phyloP scores from a whole-genome alignment of 2,113 vertebrate genomes.

The Uropsilus gracilis region DNA sequence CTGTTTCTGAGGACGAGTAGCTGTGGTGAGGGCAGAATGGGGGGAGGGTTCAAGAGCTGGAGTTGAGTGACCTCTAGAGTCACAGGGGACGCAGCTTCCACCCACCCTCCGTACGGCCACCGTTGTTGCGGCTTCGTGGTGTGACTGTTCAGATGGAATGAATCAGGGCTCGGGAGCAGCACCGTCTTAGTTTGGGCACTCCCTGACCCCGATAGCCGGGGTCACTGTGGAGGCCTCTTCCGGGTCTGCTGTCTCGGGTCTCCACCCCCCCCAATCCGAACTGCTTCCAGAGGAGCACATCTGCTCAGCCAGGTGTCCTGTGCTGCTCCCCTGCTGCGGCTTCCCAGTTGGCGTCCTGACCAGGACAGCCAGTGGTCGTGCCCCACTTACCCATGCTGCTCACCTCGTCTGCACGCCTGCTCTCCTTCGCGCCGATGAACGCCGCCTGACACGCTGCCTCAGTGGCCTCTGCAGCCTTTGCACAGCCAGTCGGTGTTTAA shows the following conservation, averaged over 20 bases:
- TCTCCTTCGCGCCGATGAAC: not conserved
- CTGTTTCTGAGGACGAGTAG: not conserved
- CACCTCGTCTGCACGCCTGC: not conserved
- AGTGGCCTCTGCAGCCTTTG: not conserved
- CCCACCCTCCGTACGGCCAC: not conserved
- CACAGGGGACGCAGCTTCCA: not conserved
- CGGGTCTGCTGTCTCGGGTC: not conserved
- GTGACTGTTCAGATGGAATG: not conserved
- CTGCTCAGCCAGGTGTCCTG: too few relatives aligned
- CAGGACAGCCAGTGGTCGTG: not conserved
- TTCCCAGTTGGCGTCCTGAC: not conserved
- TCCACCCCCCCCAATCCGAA: not conserved
- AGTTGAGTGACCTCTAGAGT: not conserved
- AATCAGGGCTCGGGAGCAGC: not conserved
- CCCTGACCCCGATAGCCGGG: not conserved
- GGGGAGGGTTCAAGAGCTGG: not conserved
- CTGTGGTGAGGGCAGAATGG: not conserved
- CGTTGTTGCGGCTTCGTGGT: not conserved
- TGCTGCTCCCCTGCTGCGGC: not conserved
- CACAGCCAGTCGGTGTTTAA: not conserved
- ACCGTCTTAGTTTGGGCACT: not conserved
- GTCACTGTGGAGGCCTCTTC: not conserved
- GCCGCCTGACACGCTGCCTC: not conserved
- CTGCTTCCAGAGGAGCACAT: not conserved
- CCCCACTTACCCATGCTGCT: not conserved